Base-by-base conservation (phyloP, 2,113 vertebrate genomes). In the Hiodon alosoides region DNA sequence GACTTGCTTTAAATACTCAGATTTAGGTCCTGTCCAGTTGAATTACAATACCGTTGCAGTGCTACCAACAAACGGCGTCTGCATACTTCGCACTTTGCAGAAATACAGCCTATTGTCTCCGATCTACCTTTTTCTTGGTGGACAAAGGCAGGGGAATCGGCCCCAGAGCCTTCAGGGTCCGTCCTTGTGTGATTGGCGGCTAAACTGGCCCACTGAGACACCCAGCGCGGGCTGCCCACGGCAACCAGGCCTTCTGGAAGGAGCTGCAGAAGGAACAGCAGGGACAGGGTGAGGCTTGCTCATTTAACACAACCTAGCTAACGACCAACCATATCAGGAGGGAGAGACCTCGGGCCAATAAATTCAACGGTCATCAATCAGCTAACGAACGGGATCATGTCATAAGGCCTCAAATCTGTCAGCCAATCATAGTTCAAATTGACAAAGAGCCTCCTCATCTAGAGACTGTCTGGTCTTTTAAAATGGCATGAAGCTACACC, bases 171-270 rank as follows among this genome's bases (percentile, higher is more conserved):
- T 85, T 94, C 95, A 79, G 92, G 93, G 74, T 98, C 96, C 74
- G 94, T 95, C 83, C 90, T 92, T 67, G 94, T 96, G 81, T 99
- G 96, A 90, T 94, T 97, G 79, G 95, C 94, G 86, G 96, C 94
- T 85, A 97, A 83, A 89, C 93, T 96, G 81, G 97, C 95, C 97
- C 97, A 99, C 53, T 98, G 93, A 10, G 96, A 98, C 46, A 97
- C 94, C 97, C 97, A 98, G 9, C 91, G 93, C 79, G 95, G 97
- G 82, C 85, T 90, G 79, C 94, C 94, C 77, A 94, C 87, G 65
- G 83, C 81, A 86, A 93, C 0, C 2, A 91, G 86, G 66, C 91
- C 87, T 81, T 91, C 92, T 84, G 92, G 76, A 68, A 84, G 76
- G 79, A 79, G 82, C 92, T 93, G 78, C 47, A 75, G 61, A 52